Evolutionary conservation across 2,888 invertebrate genomes (phyloP), one percentile per base, ranked within the genome.

Genomic region (Podotricha telesiphe): DNA sequence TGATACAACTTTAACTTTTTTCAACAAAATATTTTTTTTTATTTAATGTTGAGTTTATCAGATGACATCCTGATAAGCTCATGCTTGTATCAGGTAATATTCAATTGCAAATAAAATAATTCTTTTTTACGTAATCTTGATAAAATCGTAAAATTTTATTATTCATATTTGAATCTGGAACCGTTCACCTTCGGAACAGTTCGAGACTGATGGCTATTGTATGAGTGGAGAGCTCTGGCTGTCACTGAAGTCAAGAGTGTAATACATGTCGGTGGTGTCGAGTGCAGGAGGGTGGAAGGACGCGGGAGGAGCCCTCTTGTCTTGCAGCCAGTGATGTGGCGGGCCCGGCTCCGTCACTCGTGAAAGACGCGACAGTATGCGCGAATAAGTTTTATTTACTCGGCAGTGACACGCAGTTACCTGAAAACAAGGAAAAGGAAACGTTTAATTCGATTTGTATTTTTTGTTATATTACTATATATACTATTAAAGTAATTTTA

Each of bases 341-440:
- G 92, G 89, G 0, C 87, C 88, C 0, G 87, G 73, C 68, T 81
- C 80, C 1, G 85, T 61, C 42, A 78, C 85, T 69, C 94, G 94
- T 4, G 93, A 89, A 75, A 94, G 86, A 42, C 94, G 93, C 8
- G 94, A 94, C 68, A 95, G 88, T 77, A 95, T 93, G 45, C 95
- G 94, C 59, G 95, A 94, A 87, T 96, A 96, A 0, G 96, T 96
- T 87, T 96, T 95, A 89, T 96, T 95, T 75, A 96, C 95, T 76
- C 96, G 95, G 86, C 96, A 96, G 85, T 96, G 96, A 84, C 96
- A 96, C 50, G 95, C 95, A 62, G 96, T 95, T 76, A 96, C 95
- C 96, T 96, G 88, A 47, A 86, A 86, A 5, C 11, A 20, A 17
- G 40, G 37, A 53, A 48, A 10, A 8, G 15, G 3, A 17, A 45